Conservation (phyloP, 2,888 invertebrate species). For the Cryptophagus acutangulus region DNA sequence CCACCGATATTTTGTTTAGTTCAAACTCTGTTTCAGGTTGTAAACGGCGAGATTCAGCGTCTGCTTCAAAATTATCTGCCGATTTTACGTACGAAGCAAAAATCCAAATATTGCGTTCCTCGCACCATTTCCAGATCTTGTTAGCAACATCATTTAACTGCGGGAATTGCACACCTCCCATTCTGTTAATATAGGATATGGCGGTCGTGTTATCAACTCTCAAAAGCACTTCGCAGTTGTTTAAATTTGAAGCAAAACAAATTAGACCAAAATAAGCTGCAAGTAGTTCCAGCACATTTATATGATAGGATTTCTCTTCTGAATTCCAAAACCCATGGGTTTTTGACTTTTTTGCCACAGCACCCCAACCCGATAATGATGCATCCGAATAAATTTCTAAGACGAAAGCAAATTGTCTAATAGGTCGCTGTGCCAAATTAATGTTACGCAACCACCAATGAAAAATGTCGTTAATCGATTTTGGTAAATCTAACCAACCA, state of each 20-base stretch:
- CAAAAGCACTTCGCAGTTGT: slow-evolving; percentile 9
- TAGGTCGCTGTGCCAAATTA: neutral
- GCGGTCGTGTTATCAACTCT: slow-evolving; percentile 14
- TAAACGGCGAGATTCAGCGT: neutral
- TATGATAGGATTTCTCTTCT: slow-evolving; percentile 9
- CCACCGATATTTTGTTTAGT: neutral
- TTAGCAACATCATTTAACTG: slow-evolving; percentile 5
- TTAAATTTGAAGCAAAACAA: slow-evolving; percentile 10
- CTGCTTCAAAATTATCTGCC: slow-evolving; percentile 4
- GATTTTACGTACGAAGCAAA: slow-evolving; percentile 8
- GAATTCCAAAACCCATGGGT: slow-evolving; percentile 7
- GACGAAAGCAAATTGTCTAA: too few species aligned
- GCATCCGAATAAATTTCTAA: slow-evolving; percentile 24
- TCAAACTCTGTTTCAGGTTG: slow-evolving; percentile 3
- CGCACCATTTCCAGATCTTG: slow-evolving; percentile 11
- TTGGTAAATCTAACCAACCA: neutral
- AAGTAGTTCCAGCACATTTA: too few species aligned
- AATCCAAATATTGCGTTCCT: slow-evolving; percentile 5
- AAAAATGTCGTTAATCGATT: slow-evolving; percentile 8
- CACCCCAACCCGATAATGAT: slow-evolving; percentile 7
- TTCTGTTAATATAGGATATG: slow-evolving; percentile 9
- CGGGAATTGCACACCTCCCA: slow-evolving; percentile 5
- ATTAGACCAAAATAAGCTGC: slow-evolving; percentile 6
- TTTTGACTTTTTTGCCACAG: neutral
- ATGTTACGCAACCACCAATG: slow-evolving; percentile 11